These are phyloP conservation scores for Cephus nigrinus DNA, from an alignment of 2,888 invertebrate genomes.

Conservation along the genomic window DNA sequence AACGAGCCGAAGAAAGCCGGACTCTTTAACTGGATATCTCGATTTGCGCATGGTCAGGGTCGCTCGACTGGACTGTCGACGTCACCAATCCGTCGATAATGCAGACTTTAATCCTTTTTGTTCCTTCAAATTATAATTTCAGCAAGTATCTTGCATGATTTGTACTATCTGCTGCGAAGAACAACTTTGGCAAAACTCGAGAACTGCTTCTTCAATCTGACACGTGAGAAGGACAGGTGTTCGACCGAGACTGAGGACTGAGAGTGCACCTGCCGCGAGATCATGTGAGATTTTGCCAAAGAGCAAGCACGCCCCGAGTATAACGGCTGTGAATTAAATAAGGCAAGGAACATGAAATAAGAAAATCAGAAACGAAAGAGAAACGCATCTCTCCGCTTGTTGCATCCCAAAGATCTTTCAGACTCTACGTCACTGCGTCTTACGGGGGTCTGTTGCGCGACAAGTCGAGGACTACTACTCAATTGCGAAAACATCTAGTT, in stretches of 20 bases:
- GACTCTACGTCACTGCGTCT: background rate
- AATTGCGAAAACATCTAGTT: slow-evolving; percentile 60
- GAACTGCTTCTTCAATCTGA: background rate
- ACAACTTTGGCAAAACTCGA: background rate
- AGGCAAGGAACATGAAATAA: background rate
- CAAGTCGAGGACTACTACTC: slow-evolving; percentile 52
- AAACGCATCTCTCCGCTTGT: background rate
- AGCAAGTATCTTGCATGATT: background rate
- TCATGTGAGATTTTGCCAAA: background rate
- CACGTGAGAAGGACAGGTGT: background rate
- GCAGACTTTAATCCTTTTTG: background rate
- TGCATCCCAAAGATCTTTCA: too few relatives aligned
- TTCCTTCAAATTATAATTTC: background rate
- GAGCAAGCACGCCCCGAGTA: background rate
- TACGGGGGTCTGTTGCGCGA: slow-evolving; percentile 44
- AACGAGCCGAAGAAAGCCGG: too few relatives aligned
- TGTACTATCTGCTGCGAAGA: background rate
- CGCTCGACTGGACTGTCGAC: too few relatives aligned
- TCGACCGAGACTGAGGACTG: background rate
- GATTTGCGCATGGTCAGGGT: too few relatives aligned
- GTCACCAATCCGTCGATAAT: background rate
- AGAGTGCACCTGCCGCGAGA: slow-evolving; percentile 4
- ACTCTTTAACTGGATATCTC: too few relatives aligned
- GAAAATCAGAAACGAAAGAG: background rate
- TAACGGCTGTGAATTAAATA: too few relatives aligned